Evolutionary conservation across 2,888 invertebrate genomes (phyloP).

Genomic region (Cephus sareptanus): DNA sequence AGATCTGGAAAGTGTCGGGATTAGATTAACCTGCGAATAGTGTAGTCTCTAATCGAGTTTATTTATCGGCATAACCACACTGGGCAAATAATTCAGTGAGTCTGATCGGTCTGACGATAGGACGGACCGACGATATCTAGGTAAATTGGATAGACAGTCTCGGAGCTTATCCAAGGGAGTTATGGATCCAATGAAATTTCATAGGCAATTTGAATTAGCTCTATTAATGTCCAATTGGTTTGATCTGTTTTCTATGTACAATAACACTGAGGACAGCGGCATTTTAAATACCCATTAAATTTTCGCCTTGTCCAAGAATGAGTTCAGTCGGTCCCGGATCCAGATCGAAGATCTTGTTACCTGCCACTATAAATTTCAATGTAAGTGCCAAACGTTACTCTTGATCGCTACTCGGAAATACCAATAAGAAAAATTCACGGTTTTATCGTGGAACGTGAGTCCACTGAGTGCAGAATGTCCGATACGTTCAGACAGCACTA

Average conservation of each 20-base stretch:
- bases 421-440: not conserved
- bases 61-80: not conserved
- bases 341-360: not conserved
- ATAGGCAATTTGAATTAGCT: conserved; percentile 46
- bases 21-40: not conserved
- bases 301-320: not conserved
- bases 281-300: conserved; percentile 45
- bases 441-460: not conserved
- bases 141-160: conserved; percentile 4
- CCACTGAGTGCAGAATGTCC: not conserved
- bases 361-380: not conserved
- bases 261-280: conserved; percentile 23
- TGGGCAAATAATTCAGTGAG: not conserved
- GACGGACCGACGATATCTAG: not conserved
- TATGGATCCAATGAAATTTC: conserved; percentile 47
- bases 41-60: not conserved
- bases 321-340: not conserved
- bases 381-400: not conserved
- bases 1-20: not conserved
- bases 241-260: not conserved
- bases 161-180: conserved; percentile 12
- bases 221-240: conserved; percentile 33
- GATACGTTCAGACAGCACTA: not conserved
- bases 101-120: not conserved
- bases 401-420: not conserved